Percentiles rank a stretch among this genome's conserved stretches.
phyloP scores from a whole-genome alignment of 2,888 invertebrate genomes.

The Ganaspis brasiliensis region DNA sequence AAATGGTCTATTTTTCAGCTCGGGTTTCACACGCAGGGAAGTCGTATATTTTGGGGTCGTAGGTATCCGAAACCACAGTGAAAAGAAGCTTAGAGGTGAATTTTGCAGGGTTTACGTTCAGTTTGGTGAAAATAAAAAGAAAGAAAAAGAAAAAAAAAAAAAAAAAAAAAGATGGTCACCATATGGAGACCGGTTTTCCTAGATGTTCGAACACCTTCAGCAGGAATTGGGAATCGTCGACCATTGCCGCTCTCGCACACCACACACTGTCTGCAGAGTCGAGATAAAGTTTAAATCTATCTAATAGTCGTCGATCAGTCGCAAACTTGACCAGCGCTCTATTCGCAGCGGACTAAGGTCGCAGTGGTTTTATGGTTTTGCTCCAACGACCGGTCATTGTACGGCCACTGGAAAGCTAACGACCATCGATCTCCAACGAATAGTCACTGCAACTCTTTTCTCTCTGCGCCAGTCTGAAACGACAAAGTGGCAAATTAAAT shows the following conservation, averaged over 20 bases:
- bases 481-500: constrained; percentile 69
- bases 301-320: constrained; percentile 44
- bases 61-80: constrained; percentile 35
- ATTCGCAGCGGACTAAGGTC: constrained; percentile 34
- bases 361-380: constrained; percentile 36
- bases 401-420: constrained; percentile 16
- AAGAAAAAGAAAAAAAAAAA: constrained; percentile 5
- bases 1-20: constrained; percentile 39
- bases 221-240: constrained; percentile 17
- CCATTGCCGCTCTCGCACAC: constrained; percentile 11
- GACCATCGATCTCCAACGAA: constrained; percentile 36
- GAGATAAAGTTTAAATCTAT: constrained; percentile 44
- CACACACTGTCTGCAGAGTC: constrained; percentile 28
- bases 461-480: constrained; percentile 56
- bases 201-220: constrained; percentile 38
- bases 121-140: constrained; percentile 24
- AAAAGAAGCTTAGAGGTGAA: constrained; percentile 43
- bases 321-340: constrained; percentile 31
- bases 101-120: constrained; percentile 39
- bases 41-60: constrained; percentile 32
- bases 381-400: not conserved
- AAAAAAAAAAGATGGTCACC: constrained; percentile 29
- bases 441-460: constrained; percentile 28
- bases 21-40: constrained; percentile 38
- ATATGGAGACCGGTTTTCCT: constrained; percentile 24